These are phyloP conservation scores for Anguilla japonica DNA, from an alignment of 2,113 vertebrate genomes.

Conservation along the genomic window DNA sequence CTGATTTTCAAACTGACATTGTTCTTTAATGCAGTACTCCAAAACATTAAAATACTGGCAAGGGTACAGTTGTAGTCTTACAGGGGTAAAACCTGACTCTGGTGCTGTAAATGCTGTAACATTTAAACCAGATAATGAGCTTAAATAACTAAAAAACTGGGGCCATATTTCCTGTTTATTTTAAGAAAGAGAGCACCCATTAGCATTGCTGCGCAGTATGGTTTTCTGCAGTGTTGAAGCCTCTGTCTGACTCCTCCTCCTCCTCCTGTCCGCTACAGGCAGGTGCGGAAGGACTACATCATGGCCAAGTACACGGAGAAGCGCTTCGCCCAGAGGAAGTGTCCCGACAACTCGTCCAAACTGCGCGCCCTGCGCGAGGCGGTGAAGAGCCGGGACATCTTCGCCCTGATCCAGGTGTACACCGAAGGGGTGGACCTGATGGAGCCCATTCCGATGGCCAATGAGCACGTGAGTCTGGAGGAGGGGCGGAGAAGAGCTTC, in stretches of 20 bases:
- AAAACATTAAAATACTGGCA: not conserved
- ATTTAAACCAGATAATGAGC: no score
- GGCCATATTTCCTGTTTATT: no score
- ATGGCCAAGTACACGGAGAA: slow-evolving; percentile 93
- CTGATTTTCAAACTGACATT: not conserved
- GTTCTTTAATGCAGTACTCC: not conserved
- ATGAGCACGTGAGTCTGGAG: slow-evolving; percentile 83
- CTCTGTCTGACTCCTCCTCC: not conserved
- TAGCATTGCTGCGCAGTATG: not conserved
- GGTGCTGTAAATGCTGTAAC: no score
- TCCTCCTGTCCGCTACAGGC: slow-evolving; percentile 67
- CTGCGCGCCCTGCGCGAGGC: slow-evolving; percentile 83
- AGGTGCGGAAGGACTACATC: slow-evolving; percentile 92
- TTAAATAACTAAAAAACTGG: no score
- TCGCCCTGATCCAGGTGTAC: slow-evolving; percentile 86
- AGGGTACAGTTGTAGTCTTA: not conserved
- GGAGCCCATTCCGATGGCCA: slow-evolving; percentile 80
- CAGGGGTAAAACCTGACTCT: no score
- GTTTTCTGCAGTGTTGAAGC: not conserved
- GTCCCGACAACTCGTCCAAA: slow-evolving; percentile 63
- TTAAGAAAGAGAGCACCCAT: not conserved
- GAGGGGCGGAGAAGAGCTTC: not conserved
- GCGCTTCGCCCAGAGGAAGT: slow-evolving; percentile 76
- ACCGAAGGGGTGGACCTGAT: slow-evolving; percentile 89
- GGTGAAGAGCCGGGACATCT: slow-evolving; percentile 82